A percentile compares a stretch with the other conserved stretches of the same genome.
phyloP scores from a whole-genome alignment of 2,888 invertebrate genomes.

The Sturmia bella region DNA sequence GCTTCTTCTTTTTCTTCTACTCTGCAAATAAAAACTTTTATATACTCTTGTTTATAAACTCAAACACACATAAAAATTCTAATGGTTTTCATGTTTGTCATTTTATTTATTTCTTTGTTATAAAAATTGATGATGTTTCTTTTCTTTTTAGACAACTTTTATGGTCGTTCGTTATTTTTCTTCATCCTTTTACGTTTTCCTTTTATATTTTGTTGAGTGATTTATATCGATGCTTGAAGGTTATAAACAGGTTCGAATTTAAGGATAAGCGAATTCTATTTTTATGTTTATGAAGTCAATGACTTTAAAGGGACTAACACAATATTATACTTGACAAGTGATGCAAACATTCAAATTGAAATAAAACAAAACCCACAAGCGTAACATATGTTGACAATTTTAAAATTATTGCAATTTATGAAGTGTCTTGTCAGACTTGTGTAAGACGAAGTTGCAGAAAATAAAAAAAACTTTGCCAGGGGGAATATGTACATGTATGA shows the following conservation, averaged over 20 bases:
- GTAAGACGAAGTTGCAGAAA: too few species aligned
- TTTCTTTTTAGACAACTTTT: conserved; percentile 33
- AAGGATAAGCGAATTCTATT: conserved; percentile 3
- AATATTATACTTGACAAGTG: not conserved
- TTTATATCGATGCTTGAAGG: conserved; percentile 41
- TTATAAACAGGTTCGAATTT: conserved; percentile 25
- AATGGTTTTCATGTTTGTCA: conserved; percentile 60
- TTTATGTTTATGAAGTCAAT: not conserved
- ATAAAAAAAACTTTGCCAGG: too few species aligned
- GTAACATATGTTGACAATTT: too few species aligned
- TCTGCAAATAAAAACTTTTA: conserved; percentile 22
- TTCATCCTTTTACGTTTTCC: not conserved
- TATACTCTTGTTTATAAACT: conserved; percentile 30
- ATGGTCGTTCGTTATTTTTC: conserved; percentile 17
- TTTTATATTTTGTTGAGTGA: conserved; percentile 26
- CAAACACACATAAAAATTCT: conserved; percentile 23
- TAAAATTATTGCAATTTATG: too few species aligned
- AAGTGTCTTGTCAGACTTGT: too few species aligned
- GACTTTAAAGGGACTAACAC: too few species aligned
- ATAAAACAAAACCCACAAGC: too few species aligned
- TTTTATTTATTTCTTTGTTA: conserved; percentile 36
- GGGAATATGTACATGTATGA: too few species aligned
- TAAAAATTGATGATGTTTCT: conserved; percentile 44
- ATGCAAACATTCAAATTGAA: not conserved
- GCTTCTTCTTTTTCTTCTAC: not conserved